Conservation (phyloP, 2,797 vertebrate genomes). For the Sylvilagus floridanus region DNA sequence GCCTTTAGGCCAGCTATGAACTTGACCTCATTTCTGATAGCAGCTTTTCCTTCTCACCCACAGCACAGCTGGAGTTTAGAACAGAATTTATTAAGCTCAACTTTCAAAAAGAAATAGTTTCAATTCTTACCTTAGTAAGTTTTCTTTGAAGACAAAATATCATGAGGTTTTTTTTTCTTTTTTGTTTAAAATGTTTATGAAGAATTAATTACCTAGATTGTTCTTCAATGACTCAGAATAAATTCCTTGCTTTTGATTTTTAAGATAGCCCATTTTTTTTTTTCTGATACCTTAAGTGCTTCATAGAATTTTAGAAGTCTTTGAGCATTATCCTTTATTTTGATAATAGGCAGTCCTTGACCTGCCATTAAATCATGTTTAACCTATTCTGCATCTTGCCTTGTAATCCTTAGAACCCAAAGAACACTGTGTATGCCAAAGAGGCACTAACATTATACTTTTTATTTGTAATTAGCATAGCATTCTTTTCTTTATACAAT, state of each 20-base stretch:
- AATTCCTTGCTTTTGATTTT: neutral
- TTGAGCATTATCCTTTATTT: neutral
- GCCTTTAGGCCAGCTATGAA: conserved; percentile 72
- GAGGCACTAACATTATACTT: neutral
- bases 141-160: conserved; percentile 68
- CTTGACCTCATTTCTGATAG: conserved; percentile 78
- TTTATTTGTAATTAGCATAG: neutral
- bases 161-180: neutral
- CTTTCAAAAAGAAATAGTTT: conserved; percentile 72
- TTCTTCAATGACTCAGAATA: conserved; percentile 41
- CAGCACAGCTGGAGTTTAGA: conserved; percentile 77
- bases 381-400: neutral
- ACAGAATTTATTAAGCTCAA: conserved; percentile 67
- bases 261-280: neutral
- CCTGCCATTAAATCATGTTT: neutral
- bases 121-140: conserved; percentile 36
- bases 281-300: neutral
- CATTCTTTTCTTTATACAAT: neutral
- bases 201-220: conserved; percentile 63
- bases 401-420: neutral
- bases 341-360: neutral
- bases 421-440: neutral
- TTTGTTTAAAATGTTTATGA: conserved; percentile 41
- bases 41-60: conserved; percentile 70
- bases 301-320: neutral